Conservation (phyloP, 1,140 invertebrate species). For the Zaprionus gabonicus region DNA sequence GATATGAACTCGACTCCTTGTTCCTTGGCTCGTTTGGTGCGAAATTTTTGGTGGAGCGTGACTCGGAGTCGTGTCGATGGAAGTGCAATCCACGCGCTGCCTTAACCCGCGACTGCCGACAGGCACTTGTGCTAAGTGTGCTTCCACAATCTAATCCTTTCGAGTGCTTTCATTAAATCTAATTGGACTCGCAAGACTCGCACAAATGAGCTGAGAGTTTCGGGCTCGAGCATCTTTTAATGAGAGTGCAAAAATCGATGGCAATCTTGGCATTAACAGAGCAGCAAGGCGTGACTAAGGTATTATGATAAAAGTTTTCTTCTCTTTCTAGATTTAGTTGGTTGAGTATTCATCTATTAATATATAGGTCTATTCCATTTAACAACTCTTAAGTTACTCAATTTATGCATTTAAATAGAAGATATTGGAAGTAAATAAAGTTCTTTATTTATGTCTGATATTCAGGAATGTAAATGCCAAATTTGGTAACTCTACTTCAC, state of each 20-base stretch:
- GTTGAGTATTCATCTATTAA: too few relatives aligned
- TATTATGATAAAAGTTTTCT: not conserved
- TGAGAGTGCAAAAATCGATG: constrained; percentile 42
- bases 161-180: constrained; percentile 52
- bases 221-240: constrained; percentile 47
- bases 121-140: constrained; percentile 55
- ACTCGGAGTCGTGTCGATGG: constrained; percentile 18
- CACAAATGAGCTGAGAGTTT: constrained; percentile 50
- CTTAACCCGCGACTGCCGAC: constrained; percentile 42
- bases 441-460: too few relatives aligned
- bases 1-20: not conserved
- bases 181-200: constrained; percentile 53
- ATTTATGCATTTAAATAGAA: too few relatives aligned
- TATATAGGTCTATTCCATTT: too few relatives aligned
- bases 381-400: too few relatives aligned
- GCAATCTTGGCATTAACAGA: not conserved
- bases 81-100: constrained; percentile 3
- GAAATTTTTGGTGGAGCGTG: constrained; percentile 59
- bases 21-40: constrained; percentile 55
- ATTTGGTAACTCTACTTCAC: too few relatives aligned
- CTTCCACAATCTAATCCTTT: constrained; percentile 46
- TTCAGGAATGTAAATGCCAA: too few relatives aligned
- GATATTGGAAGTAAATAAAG: too few relatives aligned
- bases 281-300: too few relatives aligned
- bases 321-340: too few relatives aligned